Evolutionary conservation across 92 coral and sea anemone genomes (phyloP), one percentile per base, ranked within the genome.

Genomic region (Blastomussa wellsi): DNA sequence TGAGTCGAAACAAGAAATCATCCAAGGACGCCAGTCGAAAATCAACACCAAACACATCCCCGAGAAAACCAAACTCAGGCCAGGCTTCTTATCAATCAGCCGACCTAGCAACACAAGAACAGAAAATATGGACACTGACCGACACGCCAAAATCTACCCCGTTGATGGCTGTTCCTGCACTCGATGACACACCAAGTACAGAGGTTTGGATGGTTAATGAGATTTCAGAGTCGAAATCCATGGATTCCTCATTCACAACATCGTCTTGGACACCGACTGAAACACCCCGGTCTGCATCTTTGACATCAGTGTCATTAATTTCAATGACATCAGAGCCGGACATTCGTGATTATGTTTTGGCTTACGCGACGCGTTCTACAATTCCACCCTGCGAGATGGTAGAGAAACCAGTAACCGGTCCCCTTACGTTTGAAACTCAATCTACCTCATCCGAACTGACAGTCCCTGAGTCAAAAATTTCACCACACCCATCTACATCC

Each of bases 141-240:
- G 31, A 71, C 28, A 68, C 47, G 37, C 76, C 67, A 22, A 49
- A 44, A 49, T 49, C 84, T 32, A 68, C 77, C 4, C 76, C 84
- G 1, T 31, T 80, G 26, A 67, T 66, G 47, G 84, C 77, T 52
- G 76, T 68, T 15, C 11, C 69, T 19, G 20, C 51, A 4, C 7
- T 11, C 57, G 8, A 14, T 16, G 11, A 48, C 28, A 28, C 71
- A 5, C 55, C 41, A 20, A 55, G 19, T 10, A 7, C 67, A 24
- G 69, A 71, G 16, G 42, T 24, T 8, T 70, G 52, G 19, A 71
- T 51, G 8, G 39, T n/a, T 59, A 26, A 51, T 49, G 77, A 71
- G 24, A 71, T 70, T 10, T 55, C 77, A 2, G 86, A 82, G 1
- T 2, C 29, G 31, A 71, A 12, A 7, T 71, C 78, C 2, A 22